Conservation (phyloP, 2,797 vertebrate genomes). For the Peromyscus nudipes region DNA sequence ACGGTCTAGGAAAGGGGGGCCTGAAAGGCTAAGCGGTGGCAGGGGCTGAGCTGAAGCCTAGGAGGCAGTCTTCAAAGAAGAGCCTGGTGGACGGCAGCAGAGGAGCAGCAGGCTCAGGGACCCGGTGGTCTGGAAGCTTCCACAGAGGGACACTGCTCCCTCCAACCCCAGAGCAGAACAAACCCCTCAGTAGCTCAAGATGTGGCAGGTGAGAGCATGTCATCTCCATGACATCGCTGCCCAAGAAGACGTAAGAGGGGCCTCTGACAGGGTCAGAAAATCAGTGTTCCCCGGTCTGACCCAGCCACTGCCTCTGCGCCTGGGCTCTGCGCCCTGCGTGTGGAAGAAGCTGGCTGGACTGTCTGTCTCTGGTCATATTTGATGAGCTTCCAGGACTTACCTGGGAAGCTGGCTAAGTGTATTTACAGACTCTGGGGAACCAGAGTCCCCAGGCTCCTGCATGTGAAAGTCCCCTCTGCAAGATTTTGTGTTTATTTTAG, state of each 20-base stretch:
- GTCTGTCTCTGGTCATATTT: neutral
- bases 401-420: neutral
- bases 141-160: neutral
- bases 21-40: neutral
- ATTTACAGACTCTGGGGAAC: neutral
- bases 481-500: neutral
- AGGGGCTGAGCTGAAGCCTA: neutral
- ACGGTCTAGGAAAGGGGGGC: neutral
- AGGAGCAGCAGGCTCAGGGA: neutral
- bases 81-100: no score
- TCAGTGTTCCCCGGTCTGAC: fast-evolving
- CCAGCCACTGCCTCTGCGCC: neutral
- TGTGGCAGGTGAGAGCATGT: neutral
- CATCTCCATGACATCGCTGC: neutral
- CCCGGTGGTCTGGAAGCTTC: neutral
- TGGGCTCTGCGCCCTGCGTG: neutral
- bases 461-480: neutral
- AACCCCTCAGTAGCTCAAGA: neutral
- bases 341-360: neutral
- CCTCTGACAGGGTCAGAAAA: neutral
- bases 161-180: neutral
- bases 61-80: neutral
- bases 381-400: neutral
- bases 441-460: neutral
- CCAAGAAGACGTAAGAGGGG: neutral